These are phyloP conservation scores for Trissolcus brochymenae DNA, from an alignment of 2,888 invertebrate genomes.

Conservation along the genomic window DNA sequence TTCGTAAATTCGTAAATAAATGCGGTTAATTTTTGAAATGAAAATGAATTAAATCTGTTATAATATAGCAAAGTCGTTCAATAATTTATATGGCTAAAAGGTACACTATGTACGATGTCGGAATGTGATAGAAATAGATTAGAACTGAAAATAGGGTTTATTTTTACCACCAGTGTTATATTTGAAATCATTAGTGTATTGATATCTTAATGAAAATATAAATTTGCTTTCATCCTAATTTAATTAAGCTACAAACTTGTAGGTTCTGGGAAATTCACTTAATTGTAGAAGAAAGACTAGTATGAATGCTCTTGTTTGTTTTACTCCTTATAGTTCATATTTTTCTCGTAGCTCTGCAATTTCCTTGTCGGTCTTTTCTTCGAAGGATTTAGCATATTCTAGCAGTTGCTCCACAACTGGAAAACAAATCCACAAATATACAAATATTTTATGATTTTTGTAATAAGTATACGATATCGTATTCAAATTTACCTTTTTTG, in stretches of 20 bases:
- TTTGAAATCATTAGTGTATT: too few species aligned
- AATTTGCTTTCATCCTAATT: background rate
- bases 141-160: too few species aligned
- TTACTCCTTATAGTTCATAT: conserved; percentile 72
- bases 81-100: background rate
- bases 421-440: conserved; percentile 47
- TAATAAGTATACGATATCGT: background rate
- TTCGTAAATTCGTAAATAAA: too few species aligned
- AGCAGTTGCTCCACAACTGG: conserved; percentile 75
- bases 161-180: too few species aligned
- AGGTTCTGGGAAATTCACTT: too few species aligned
- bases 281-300: too few species aligned
- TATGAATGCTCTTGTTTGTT: background rate
- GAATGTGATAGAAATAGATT: too few species aligned
- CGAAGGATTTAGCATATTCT: conserved; percentile 68
- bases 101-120: too few species aligned
- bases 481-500: conserved; percentile 78
- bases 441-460: background rate
- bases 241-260: conserved; percentile 4
- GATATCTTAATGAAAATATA: too few species aligned
- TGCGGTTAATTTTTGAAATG: too few species aligned
- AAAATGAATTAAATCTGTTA: too few species aligned
- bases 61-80: background rate
- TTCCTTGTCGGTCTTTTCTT: conserved; percentile 67
- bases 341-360: conserved; percentile 69